Evolutionary conservation across 2,888 invertebrate genomes (phyloP), one percentile per base, ranked within the genome.

Genomic region (Petrolisthes manimaculis): DNA sequence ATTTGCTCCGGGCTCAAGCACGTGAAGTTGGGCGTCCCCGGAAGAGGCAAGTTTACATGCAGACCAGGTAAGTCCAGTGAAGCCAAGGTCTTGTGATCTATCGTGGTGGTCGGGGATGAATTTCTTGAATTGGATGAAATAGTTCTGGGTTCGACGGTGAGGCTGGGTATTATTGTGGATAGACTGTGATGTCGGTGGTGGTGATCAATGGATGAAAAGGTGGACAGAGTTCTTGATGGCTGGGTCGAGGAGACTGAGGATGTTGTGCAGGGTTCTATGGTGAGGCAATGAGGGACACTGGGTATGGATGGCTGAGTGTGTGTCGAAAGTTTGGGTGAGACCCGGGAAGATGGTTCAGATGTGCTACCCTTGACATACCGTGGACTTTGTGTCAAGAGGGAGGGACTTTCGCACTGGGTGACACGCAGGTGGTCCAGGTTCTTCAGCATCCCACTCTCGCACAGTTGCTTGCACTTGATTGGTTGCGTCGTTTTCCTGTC

Each of bases 31-130:
- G 86, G 24, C 71, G 71, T 71, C 6, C 18, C 21, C 21, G 0
- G 71, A 56, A 74, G 86, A 5, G 61, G 83, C 37, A 87, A 24
- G 5, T 83, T 67, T 83, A 87, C 78, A 54, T 83, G 86, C 67
- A 87, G 55, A 24, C 69, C 83, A 8, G 86, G 86, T 5, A 87
- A 77, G 71, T 87, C 86, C 0, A 87, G 83, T n/a, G 83, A 53
- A 3, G 75, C 56, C 24, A 87, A 55, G 24, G 67, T 75, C 18
- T 74, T 51, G 55, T 69, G 78, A 21, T 83, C 61, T 37, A 79
- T 75, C n/a, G 83, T 83, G 79, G 61, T 21, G 54, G 82, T 83
- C 4, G 86, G 86, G 3, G 86, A 87, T 24, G 67, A 75, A 21
- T 61, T 83, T 61, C 69, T 77, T 53, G 86, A 87, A 56, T 82